Percentiles rank a stretch among this genome's conserved stretches.
Evolutionary conservation across 2,888 invertebrate genomes (phyloP).

Genomic region (Tenthredo livida): DNA sequence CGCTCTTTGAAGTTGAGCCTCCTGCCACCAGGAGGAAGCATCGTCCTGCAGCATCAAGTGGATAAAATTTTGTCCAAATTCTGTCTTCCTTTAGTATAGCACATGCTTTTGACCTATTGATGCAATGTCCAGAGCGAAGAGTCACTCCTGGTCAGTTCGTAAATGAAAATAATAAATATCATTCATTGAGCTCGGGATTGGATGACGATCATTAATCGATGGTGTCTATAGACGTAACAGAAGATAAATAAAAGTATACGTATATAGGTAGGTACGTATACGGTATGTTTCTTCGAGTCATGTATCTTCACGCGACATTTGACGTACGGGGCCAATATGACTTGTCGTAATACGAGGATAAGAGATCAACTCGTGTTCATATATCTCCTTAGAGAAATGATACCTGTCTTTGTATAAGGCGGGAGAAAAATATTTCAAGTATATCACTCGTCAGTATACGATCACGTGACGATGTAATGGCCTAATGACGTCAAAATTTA

Average conservation of each 20-base stretch:
- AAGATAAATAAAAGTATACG: not conserved
- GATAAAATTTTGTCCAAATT: not conserved
- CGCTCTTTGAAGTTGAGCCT: constrained; percentile 7
- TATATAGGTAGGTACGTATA: no score
- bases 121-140: not conserved
- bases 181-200: not conserved
- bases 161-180: not conserved
- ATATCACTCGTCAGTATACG: constrained; percentile 2
- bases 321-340: not conserved
- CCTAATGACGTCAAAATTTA: constrained; percentile 11
- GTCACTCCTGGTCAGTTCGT: not conserved
- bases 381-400: not conserved
- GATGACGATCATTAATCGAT: not conserved
- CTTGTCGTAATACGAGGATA: not conserved
- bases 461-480: constrained; percentile 21
- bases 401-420: not conserved
- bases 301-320: not conserved
- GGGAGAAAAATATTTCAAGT: not conserved
- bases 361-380: constrained; percentile 8
- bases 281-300: not conserved
- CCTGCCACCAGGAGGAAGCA: constrained; percentile 45
- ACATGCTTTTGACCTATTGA: not conserved
- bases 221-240: not conserved
- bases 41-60: constrained; percentile 43
- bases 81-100: not conserved